Percentiles rank a stretch among this genome's conserved stretches.
These are phyloP conservation scores for Labia minor DNA, from an alignment of 2,888 invertebrate genomes.

Conservation along the genomic window DNA sequence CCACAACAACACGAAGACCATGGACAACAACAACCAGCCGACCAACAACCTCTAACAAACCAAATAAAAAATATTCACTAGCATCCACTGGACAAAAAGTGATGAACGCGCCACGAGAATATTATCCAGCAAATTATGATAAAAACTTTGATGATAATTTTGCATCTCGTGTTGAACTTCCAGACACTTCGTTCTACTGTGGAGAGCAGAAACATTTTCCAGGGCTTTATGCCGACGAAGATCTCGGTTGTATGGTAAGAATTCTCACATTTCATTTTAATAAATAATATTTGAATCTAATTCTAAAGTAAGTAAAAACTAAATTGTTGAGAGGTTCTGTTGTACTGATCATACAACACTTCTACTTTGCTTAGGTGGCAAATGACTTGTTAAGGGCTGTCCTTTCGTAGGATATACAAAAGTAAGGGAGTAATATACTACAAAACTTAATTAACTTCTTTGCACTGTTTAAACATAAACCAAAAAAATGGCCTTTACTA, in stretches of 20 bases:
- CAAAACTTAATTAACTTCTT: too few relatives aligned
- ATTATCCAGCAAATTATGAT: slow-evolving; percentile 78
- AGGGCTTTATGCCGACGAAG: slow-evolving; percentile 77
- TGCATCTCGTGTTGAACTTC: slow-evolving; percentile 70
- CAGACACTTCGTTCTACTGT: slow-evolving; percentile 73
- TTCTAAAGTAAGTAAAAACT: too few relatives aligned
- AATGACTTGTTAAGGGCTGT: too few relatives aligned
- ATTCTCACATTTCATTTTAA: slow-evolving; percentile 16
- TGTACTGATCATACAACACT: too few relatives aligned
- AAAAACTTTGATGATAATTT: slow-evolving; percentile 84
- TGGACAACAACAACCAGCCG: slow-evolving; percentile 32
- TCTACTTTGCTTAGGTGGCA: too few relatives aligned
- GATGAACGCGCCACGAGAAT: slow-evolving; percentile 82
- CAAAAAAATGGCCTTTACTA: too few relatives aligned
- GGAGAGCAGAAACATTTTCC: slow-evolving; percentile 85
- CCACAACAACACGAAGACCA: slow-evolving; percentile 34
- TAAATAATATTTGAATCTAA: too few relatives aligned
- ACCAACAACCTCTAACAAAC: slow-evolving; percentile 30
- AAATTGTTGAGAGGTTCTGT: too few relatives aligned
- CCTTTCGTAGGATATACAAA: too few relatives aligned
- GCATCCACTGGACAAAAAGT: slow-evolving; percentile 46
- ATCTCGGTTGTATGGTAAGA: slow-evolving; percentile 79
- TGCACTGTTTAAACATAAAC: too few relatives aligned
- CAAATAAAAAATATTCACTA: slow-evolving; percentile 32
- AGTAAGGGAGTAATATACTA: too few relatives aligned